Evolutionary conservation across 2,113 vertebrate genomes (phyloP).

Genomic region (Atherinomorus stipes): DNA sequence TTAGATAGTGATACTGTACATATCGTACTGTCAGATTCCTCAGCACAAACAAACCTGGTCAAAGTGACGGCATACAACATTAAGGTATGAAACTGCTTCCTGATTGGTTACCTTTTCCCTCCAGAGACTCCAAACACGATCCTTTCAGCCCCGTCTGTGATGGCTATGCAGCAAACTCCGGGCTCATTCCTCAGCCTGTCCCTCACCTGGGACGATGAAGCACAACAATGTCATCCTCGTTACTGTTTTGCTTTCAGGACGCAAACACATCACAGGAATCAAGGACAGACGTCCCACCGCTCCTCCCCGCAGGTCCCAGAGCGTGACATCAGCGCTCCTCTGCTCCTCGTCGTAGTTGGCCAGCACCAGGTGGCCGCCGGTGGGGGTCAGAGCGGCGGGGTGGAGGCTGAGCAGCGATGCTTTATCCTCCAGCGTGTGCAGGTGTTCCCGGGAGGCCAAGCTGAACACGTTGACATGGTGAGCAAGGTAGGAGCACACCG

Average conservation of each 20-base stretch:
- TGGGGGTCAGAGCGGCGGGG: slow-evolving; percentile 62
- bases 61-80: too few relatives aligned
- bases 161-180: slow-evolving; percentile 71
- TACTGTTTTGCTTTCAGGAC: too few relatives aligned
- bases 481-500: slow-evolving; percentile 72
- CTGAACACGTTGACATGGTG: slow-evolving; percentile 71
- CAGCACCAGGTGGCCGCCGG: slow-evolving; percentile 63
- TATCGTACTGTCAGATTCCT: too few relatives aligned
- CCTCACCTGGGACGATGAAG: slow-evolving; percentile 53
- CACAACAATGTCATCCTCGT: neutral
- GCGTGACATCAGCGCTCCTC: slow-evolving; percentile 64
- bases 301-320: slow-evolving; percentile 67
- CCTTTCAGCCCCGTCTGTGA: slow-evolving; percentile 63
- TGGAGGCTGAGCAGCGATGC: slow-evolving; percentile 71
- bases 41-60: too few relatives aligned
- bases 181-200: slow-evolving; percentile 72
- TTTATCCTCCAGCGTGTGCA: slow-evolving; percentile 67
- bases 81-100: neutral
- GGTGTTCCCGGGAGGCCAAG: slow-evolving; percentile 64
- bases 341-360: slow-evolving; percentile 67
- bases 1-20: too few relatives aligned
- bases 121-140: slow-evolving; percentile 65
- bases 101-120: slow-evolving; percentile 70
- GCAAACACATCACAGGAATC: too few relatives aligned
- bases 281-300: slow-evolving; percentile 34